A percentile compares a stretch with the other conserved stretches of the same genome.
Conservation (phyloP, 2,888 invertebrate genomes). For the Latheticus oryzae region DNA sequence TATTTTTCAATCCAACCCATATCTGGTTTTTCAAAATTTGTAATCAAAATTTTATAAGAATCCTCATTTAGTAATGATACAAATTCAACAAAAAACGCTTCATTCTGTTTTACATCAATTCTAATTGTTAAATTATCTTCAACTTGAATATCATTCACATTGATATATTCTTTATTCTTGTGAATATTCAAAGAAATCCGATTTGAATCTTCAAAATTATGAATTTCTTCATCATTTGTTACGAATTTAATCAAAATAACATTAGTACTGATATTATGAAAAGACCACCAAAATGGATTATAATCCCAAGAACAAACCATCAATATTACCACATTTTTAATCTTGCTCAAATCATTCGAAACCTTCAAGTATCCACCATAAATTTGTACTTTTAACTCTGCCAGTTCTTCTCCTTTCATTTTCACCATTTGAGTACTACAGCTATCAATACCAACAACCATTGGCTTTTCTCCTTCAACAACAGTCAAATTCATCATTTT, state of each 20-base stretch:
- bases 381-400: neutral
- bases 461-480: constrained; percentile 14
- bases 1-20: neutral
- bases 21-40: constrained; percentile 5
- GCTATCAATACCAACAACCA: neutral
- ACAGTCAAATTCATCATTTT: constrained; percentile 14
- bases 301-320: neutral
- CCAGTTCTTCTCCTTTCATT: constrained; percentile 1
- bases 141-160: constrained; percentile 1
- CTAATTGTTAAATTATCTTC: constrained; percentile 1
- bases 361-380: neutral
- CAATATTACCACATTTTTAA: neutral
- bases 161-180: too few relatives aligned
- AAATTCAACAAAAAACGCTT: constrained; percentile 9
- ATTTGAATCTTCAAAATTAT: neutral
- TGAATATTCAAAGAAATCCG: too few relatives aligned
- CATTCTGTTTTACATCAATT: constrained; percentile 1
- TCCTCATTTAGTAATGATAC: too few relatives aligned
- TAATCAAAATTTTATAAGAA: neutral
- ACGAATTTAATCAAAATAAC: neutral
- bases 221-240: neutral
- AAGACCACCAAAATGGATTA: neutral
- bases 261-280: neutral
- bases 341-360: neutral
- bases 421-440: neutral